Evolutionary conservation across 2,113 vertebrate species (phyloP).

Genomic region (Clinocottus analis): DNA sequence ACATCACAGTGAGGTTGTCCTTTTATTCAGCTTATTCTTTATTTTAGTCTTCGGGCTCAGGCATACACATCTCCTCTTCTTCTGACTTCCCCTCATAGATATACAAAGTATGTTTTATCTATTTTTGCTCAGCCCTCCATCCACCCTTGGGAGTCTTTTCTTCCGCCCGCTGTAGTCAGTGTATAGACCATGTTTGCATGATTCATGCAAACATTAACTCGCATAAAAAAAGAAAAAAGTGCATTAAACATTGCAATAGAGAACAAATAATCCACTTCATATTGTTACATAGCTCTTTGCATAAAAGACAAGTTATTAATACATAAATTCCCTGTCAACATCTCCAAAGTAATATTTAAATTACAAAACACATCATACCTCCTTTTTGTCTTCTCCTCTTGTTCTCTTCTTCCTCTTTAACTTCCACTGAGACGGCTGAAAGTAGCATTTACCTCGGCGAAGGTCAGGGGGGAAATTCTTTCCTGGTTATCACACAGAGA

Average conservation of each 20-base stretch:
- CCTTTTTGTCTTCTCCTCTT: conserved; percentile 21
- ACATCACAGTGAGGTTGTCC: not conserved
- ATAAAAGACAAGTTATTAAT: not conserved
- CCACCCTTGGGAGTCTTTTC: not conserved
- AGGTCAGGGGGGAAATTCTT: conserved; percentile 15
- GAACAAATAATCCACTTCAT: not conserved
- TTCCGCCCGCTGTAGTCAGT: not conserved
- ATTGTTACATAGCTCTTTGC: not conserved
- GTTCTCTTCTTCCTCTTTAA: not conserved
- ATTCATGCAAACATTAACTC: not conserved
- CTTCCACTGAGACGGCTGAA: conserved; percentile 18
- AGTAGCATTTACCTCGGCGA: conserved; percentile 49
- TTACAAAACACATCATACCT: conserved; percentile 15
- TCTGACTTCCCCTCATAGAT: not conserved
- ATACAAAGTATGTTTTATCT: conserved; percentile 9
- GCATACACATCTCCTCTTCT: not conserved
- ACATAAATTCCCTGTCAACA: not conserved
- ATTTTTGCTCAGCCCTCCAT: conserved; percentile 8
- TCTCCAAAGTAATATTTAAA: not conserved
- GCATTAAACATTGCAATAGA: not conserved
- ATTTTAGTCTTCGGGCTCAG: conserved; percentile 2
- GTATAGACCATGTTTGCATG: not conserved
- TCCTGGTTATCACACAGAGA: conserved; percentile 7
- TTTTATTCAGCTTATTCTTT: not conserved
- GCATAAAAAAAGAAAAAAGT: not conserved